A percentile compares a stretch with the other conserved stretches of the same genome.
phyloP scores from a whole-genome alignment of 2,888 invertebrate species.

The Tillus elongatus region DNA sequence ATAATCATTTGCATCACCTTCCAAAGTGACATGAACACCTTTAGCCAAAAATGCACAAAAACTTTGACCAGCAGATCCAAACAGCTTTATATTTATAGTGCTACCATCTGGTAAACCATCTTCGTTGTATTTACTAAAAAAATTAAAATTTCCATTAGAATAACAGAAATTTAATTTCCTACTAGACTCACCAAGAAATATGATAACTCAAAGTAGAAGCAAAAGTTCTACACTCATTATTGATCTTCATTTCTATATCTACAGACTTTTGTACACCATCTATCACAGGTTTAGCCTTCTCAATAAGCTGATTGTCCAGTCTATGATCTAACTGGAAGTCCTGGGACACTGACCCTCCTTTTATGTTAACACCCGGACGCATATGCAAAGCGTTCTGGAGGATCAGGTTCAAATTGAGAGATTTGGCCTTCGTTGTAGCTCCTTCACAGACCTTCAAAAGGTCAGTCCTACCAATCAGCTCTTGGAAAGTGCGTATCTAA shows the following conservation, averaged over 20 bases:
- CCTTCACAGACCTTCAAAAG: conserved; percentile 67
- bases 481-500: conserved; percentile 43
- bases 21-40: conserved; percentile 81
- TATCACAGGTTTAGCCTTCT: conserved; percentile 62
- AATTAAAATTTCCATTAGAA: conserved; percentile 16
- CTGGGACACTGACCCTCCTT: conserved; percentile 79
- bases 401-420: conserved; percentile 76
- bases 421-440: conserved; percentile 66
- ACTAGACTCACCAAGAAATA: conserved; percentile 71
- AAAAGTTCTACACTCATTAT: conserved; percentile 89
- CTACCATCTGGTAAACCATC: conserved; percentile 72
- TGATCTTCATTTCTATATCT: conserved; percentile 68
- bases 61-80: conserved; percentile 96
- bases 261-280: conserved; percentile 60
- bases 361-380: conserved; percentile 82
- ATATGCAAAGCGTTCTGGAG: conserved; percentile 83
- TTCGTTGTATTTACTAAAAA: conserved; percentile 72
- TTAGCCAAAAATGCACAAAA: conserved; percentile 94
- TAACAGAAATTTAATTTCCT: not conserved
- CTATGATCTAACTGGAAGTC: conserved; percentile 82
- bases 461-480: conserved; percentile 87
- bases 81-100: conserved; percentile 68
- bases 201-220: conserved; percentile 89
- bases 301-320: conserved; percentile 68
- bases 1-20: conserved; percentile 98